phyloP scores from a whole-genome alignment of 2,113 vertebrate genomes.

The Columbina picui region DNA sequence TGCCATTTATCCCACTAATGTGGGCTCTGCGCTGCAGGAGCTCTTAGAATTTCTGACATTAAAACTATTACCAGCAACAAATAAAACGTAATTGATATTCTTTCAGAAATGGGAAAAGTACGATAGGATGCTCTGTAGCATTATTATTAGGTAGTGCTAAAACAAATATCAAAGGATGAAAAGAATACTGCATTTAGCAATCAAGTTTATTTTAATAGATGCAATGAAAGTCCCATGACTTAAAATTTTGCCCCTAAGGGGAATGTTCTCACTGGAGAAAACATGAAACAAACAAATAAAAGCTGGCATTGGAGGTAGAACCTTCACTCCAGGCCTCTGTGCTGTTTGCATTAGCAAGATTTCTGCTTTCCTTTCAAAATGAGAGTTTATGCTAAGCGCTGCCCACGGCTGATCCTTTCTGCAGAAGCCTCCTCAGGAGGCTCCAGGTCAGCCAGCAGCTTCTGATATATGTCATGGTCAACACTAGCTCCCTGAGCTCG shows the following conservation, averaged over 20 bases:
- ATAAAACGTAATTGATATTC: neutral
- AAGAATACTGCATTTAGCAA: neutral
- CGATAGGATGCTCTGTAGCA: neutral
- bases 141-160: neutral
- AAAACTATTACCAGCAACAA: slow-evolving; percentile 1
- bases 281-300: neutral
- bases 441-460: neutral
- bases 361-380: neutral
- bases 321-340: neutral
- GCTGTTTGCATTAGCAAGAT: neutral
- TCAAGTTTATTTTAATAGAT: neutral
- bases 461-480: accelerated
- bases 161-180: neutral
- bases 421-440: accelerated
- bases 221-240: neutral
- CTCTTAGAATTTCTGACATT: slow-evolving; percentile 1
- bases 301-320: neutral
- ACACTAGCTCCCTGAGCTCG: neutral
- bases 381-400: neutral
- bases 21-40: neutral
- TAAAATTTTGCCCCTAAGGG: neutral
- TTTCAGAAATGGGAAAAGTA: neutral
- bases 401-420: accelerated
- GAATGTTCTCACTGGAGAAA: neutral
- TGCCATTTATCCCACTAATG: neutral